Base-by-base conservation (phyloP, 2,113 vertebrate species). In the Porphyrio hochstetteri region DNA sequence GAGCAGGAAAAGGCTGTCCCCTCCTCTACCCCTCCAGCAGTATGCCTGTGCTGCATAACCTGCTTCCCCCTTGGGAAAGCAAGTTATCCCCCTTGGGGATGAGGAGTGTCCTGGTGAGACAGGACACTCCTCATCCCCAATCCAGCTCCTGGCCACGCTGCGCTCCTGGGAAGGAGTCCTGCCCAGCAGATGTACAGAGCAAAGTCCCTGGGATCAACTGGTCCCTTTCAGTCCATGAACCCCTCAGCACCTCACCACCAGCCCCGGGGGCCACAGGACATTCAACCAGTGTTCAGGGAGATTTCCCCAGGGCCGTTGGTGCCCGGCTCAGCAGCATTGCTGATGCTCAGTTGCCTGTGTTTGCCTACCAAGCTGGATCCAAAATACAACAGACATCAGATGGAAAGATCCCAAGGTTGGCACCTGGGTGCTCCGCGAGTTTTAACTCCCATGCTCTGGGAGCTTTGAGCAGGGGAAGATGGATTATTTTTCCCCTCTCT, bases 211-310 rank as follows among this genome's bases (percentile, higher is more conserved):
- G 36, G 36, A 15, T 14, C 14, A 50, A 23, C 36, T 24, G 31
- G 31, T n/a, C 40, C 31, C 27, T 24, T 25, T 36, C 7, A 3
- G 33, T 16, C 8, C 42, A 4, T 3, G 44, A 36, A 36, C 25
- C 29, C 44, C 16, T 7, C 59, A 40, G 71, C 27, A 38, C 10
- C 44, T 56, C 9, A 0, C 64, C 2, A 3, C 74, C 15, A 1
- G 42, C 24, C 50, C 17, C 3, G 1, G 60, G 28, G 25, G 13
- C 60, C 50, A 27, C 0, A 0, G 27, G 21, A 35, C 25, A 2
- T 42, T n/a, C 5, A 0, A 8, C 16, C 25, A 31, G 57, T n/a
- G 36, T 40, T 35, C 1, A 1, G 4, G 21, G 31, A 78, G 35
- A 20, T 44, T 61, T 57, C 56, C 24, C 8, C 12, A 31, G 63